Base-by-base conservation (phyloP, 2,888 invertebrate species). In the Meiosimyza decipiens region DNA sequence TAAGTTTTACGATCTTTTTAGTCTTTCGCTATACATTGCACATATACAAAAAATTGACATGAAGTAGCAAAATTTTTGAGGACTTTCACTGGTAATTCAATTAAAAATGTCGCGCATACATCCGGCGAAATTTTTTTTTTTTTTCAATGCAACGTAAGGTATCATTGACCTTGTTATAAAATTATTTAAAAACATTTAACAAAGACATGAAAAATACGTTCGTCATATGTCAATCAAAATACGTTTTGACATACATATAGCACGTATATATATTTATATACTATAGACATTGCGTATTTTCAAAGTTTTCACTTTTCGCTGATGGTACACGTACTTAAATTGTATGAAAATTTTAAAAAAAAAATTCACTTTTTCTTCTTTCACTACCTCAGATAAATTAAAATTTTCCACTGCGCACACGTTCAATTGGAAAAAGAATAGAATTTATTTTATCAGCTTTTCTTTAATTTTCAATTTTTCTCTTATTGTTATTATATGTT, bases 61-160 rank as follows among this genome's bases (percentile, higher is more conserved):
- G 47, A 70, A 70, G 70, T 70, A 62, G 70, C 54, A 54, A 63
- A 3, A 40, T 70, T 70, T 40, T 40, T 9, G 40, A 40, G 16
- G 22, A 49, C 47, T 22, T 63, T 70, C 70, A 54, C 70, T 54
- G 63, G 51, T 47, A 50, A 52, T 70, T 83, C 79, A 84, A 85
- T 85, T 84, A 84, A 84, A 80, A 81, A 82, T 79, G 84, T 85
- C 85, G 82, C 84, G 79, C 78, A 79, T 80, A 81, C 79, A 82
- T 84, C 84, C 85, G 85, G 82, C 76, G 71, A 57, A 18, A 49
- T 71, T 55, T 62, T 33, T 55, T 73, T 49, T 72, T 57, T 50
- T 18, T 69, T 72, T 40, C 11, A 6, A 9, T 7, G 9, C 9
- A 40, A 40, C 40, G 40, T 40, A 40, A 40, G 40, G 40, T 40